Conservation (phyloP, 30 jellyfish, hydroid and myxozoan genomes). For the Mastigias papua region DNA sequence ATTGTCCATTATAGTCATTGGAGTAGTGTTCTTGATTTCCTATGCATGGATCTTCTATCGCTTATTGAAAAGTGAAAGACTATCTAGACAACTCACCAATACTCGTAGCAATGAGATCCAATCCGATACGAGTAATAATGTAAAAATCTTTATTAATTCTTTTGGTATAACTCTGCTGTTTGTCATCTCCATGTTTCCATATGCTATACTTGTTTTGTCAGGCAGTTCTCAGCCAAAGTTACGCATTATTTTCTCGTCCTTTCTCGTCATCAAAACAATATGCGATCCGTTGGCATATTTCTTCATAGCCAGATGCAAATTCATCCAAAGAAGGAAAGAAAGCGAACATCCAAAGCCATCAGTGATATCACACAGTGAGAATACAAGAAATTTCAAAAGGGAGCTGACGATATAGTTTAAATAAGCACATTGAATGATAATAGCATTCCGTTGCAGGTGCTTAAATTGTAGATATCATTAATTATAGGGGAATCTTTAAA, state of each 20-base stretch:
- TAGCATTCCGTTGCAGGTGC: too few relatives aligned
- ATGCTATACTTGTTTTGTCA: not conserved
- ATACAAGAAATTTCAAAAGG: not conserved
- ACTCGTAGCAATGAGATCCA: not conserved
- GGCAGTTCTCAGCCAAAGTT: not conserved
- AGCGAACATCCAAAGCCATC: not conserved
- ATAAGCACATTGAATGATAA: too few relatives aligned
- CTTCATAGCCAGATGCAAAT: not conserved
- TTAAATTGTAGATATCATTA: too few relatives aligned
- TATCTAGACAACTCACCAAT: not conserved
- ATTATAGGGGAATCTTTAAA: too few relatives aligned
- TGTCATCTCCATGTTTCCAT: not conserved
- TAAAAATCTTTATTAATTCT: not conserved
- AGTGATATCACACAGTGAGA: not conserved
- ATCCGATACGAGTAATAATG: not conserved
- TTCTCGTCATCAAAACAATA: not conserved
- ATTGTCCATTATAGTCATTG: not conserved
- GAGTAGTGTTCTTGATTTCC: not conserved
- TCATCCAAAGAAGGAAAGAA: not conserved
- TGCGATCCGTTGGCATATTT: not conserved
- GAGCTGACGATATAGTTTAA: not conserved
- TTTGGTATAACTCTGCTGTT: not conserved
- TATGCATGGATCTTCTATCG: not conserved
- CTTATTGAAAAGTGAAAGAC: not conserved
- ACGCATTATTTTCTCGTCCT: not conserved